Conservation (phyloP, 2,888 invertebrate genomes). For the Psylliodes chrysocephalus region DNA sequence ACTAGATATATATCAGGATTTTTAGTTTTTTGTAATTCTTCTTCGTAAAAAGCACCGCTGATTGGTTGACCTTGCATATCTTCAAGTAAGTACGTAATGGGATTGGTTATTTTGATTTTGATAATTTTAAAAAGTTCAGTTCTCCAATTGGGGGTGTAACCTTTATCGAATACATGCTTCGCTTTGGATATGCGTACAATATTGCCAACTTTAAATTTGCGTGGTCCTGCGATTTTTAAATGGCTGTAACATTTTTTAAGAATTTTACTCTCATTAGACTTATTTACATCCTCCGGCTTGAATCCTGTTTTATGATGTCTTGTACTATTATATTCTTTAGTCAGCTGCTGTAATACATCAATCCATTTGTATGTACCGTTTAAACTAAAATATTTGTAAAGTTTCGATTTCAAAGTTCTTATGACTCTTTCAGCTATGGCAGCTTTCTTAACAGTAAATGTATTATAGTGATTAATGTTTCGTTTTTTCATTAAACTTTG, state of each 20-base stretch:
- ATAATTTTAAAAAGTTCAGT: no score
- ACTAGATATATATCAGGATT: no score
- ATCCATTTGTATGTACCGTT: conserved; percentile 50
- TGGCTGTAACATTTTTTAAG: no score
- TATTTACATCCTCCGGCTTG: background rate
- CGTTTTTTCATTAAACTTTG: conserved; percentile 41
- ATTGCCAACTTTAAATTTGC: background rate
- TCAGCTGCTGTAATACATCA: conserved; percentile 37
- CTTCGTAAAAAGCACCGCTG: no score
- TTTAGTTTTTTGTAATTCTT: no score
- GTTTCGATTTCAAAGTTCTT: conserved; percentile 45
- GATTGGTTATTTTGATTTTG: no score
- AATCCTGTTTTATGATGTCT: background rate
- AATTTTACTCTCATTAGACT: background rate
- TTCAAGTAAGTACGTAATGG: no score
- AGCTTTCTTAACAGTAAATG: conserved; percentile 45
- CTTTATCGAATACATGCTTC: no score
- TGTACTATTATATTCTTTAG: background rate
- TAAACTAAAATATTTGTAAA: conserved; percentile 51
- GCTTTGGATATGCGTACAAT: background rate
- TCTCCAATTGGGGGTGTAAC: no score
- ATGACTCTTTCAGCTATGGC: conserved; percentile 48
- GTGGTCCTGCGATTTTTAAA: background rate
- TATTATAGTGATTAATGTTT: conserved; percentile 41
- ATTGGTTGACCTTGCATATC: no score